Evolutionary conservation across 92 coral and sea anemone species (phyloP).

Genomic region (Bergia sp.): DNA sequence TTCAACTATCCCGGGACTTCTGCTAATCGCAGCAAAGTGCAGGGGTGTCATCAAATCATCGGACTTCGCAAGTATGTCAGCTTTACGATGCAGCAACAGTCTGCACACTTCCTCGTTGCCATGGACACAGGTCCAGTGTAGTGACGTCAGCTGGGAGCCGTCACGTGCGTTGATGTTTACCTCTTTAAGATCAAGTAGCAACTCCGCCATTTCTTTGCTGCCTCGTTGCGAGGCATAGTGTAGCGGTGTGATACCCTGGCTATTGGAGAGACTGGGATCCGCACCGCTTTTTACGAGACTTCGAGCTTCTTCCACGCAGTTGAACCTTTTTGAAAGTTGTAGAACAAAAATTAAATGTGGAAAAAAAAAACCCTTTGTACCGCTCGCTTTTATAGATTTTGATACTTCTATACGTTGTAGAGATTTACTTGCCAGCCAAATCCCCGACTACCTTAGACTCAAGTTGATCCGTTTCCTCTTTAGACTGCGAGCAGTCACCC

Average conservation of each 20-base stretch:
- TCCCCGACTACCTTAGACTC: too few species aligned
- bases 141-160: slow-evolving; percentile 46
- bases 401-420: too few species aligned
- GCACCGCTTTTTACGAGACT: not conserved
- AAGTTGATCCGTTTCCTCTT: too few species aligned
- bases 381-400: too few species aligned
- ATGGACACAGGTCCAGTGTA: slow-evolving; percentile 52
- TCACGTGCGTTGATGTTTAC: slow-evolving; percentile 56
- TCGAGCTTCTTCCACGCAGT: slow-evolving; percentile 30
- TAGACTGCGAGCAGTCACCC: too few species aligned
- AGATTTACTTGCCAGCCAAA: too few species aligned
- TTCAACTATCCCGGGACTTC: slow-evolving; percentile 28
- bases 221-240: slow-evolving; percentile 37
- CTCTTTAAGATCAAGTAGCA: slow-evolving; percentile 18
- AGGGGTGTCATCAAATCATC: slow-evolving; percentile 24
- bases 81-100: slow-evolving; percentile 33
- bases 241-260: slow-evolving; percentile 32
- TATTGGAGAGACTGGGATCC: slow-evolving; percentile 17
- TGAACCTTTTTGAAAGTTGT: not conserved
- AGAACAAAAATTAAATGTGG: not conserved
- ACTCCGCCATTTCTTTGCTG: slow-evolving; percentile 12
- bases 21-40: slow-evolving; percentile 27
- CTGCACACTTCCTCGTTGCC: slow-evolving; percentile 39
- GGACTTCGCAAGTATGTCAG: slow-evolving; percentile 36
- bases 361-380: too few species aligned